Evolutionary conservation across 1,140 invertebrate species (phyloP), one percentile per base, ranked within the genome.

Genomic region (Trichomalopsis sarcophagae): DNA sequence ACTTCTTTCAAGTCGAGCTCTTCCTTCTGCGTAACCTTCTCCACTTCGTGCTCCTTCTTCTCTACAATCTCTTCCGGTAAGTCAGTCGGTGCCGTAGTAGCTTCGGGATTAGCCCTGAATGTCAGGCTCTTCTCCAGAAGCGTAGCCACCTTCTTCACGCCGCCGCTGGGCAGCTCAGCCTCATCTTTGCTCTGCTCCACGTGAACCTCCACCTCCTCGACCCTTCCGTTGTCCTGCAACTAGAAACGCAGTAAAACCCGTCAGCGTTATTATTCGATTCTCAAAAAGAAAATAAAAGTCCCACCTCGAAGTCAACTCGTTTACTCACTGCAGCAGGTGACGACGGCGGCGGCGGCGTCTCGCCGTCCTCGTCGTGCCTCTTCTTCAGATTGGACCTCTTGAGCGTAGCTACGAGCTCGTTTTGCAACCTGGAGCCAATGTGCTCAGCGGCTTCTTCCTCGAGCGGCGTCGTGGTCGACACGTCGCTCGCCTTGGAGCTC

Each of bases 381-480:
- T 84, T 81, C 21, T 84, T 85, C 1, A 82, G 62, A 36, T 85
- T 85, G 1, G 55, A 85, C 30, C 75, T 81, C 36, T 71, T 85
- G 2, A 85, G 74, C 0, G 84, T 85, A 3, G 84, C 79, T 7
- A 81, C 62, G 0, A 85, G 79, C 69, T 85, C 84, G 40, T 76
- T 76, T 10, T 85, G 84, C 14, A 85, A 21, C 33, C 78, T 73
- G 9, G 44, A 66, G n/a, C 33, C 73, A 17, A 85, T 85, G 14
- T 36, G 44, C 14, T 76, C 80, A 9, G 23, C 14, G 3, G 33
- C 11, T 1, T 11, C n/a, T 1, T 81, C 80, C 6, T 66, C 55
- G 6, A 33, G 3, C 0, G 55, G 74, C 23, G 33, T 76, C 13
- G 74, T 33, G 17, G 50, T 23, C 2, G 55, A n/a, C 17, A n/a